Percentiles rank a stretch among this genome's conserved stretches.
Evolutionary conservation across 2,113 vertebrate species (phyloP).

Genomic region (Aviceda subcristata): DNA sequence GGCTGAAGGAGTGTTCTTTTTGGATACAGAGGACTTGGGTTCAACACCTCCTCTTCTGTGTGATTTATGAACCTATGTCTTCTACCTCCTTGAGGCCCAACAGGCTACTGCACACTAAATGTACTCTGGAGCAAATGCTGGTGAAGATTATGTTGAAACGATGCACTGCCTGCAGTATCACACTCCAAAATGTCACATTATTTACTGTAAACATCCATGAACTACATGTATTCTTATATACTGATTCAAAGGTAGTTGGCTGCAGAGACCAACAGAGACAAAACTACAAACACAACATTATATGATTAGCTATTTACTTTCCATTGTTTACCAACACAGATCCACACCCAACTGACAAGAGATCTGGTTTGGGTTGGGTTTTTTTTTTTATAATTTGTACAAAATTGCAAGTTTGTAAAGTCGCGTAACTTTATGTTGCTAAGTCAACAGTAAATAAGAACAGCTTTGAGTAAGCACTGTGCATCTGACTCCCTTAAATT

Average conservation of each 20-base stretch:
- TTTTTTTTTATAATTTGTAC: neutral
- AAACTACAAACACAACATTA: neutral
- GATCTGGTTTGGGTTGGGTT: neutral
- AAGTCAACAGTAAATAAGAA: neutral
- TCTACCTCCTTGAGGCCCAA: neutral
- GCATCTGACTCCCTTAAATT: neutral
- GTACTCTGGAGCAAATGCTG: neutral
- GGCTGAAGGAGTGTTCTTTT: neutral
- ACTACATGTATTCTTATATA: slow-evolving; percentile 10
- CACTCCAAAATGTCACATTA: neutral
- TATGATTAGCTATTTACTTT: slow-evolving; percentile 32
- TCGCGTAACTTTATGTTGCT: fast-evolving
- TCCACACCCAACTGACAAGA: neutral
- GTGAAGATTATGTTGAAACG: neutral
- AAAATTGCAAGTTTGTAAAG: neutral
- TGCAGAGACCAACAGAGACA: neutral
- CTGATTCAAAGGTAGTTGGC: slow-evolving; percentile 11
- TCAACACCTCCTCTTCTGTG: neutral
- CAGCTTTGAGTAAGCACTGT: neutral
- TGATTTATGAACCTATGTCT: neutral
- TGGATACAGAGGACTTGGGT: neutral
- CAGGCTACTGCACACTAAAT: neutral
- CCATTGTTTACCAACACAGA: neutral
- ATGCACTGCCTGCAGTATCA: neutral
- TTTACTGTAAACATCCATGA: slow-evolving; percentile 23